Conservation (phyloP, 2,888 invertebrate genomes). For the Watsonalla cultraria region DNA sequence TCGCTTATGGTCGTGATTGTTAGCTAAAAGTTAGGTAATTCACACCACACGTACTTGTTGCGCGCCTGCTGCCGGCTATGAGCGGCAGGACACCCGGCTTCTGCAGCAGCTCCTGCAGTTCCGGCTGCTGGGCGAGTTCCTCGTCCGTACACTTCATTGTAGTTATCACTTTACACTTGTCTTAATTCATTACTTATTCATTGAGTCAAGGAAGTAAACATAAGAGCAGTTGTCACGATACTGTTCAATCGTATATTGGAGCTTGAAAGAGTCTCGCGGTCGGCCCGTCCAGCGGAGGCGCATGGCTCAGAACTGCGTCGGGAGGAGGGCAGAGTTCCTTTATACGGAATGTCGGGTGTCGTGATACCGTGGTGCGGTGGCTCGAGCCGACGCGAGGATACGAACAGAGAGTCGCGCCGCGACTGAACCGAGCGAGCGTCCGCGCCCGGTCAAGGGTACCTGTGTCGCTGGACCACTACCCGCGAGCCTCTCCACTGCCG, state of each 20-base stretch:
- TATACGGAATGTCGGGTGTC: constrained; percentile 33
- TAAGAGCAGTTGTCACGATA: not conserved
- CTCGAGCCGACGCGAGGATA: constrained; percentile 52
- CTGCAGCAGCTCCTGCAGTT: constrained; percentile 65
- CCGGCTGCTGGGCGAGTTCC: constrained; percentile 43
- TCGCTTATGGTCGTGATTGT: constrained; percentile 27
- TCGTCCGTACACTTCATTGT: constrained; percentile 52
- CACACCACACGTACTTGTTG: constrained; percentile 60
- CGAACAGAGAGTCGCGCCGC: constrained; percentile 55
- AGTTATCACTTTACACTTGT: constrained; percentile 34
- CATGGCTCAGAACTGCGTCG: constrained; percentile 49
- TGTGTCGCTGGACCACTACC: constrained; percentile 31
- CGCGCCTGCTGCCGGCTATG: constrained; percentile 38
- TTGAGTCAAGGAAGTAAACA: constrained; percentile 9
- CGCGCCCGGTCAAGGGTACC: constrained; percentile 61
- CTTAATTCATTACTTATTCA: constrained; percentile 22
- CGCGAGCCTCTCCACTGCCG: not conserved
- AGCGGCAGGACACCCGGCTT: constrained; percentile 49
- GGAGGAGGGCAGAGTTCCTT: constrained; percentile 28
- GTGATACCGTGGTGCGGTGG: constrained; percentile 18
- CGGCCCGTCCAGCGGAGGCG: constrained; percentile 32
- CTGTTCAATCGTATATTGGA: constrained; percentile 1
- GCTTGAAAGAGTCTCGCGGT: constrained; percentile 5
- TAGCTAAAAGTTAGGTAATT: constrained; percentile 33
- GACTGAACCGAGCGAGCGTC: constrained; percentile 45